Evolutionary conservation across 2,113 vertebrate species (phyloP).

Genomic region (Laterallus jamaicensis): DNA sequence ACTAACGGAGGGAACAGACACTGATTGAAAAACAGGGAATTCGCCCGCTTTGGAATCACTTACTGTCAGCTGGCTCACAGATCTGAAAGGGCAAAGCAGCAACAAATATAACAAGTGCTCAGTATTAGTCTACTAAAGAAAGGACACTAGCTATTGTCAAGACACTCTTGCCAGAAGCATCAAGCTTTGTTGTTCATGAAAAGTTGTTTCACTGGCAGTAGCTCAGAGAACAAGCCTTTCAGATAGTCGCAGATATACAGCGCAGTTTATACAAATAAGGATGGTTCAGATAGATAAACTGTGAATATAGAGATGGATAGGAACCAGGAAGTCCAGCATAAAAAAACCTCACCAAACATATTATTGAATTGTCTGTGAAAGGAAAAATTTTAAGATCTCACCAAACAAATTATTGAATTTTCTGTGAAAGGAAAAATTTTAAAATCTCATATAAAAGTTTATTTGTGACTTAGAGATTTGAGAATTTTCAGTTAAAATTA

Average conservation of each 20-base stretch:
- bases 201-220: neutral
- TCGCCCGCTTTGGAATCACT: neutral
- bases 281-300: neutral
- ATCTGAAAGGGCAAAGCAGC: neutral
- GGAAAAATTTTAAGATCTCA: neutral
- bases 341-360: neutral
- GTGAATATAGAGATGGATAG: neutral
- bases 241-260: neutral
- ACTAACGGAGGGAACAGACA: neutral
- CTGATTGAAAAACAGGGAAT: neutral
- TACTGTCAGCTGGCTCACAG: neutral
- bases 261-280: neutral
- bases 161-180: neutral
- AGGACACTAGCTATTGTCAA: neutral
- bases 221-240: neutral
- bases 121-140: neutral
- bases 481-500: neutral
- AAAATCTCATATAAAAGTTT: neutral
- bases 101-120: neutral
- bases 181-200: neutral
- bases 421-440: neutral
- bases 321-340: neutral
- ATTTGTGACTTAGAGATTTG: neutral
- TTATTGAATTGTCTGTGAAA: neutral
- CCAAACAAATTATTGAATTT: neutral